Percentiles rank a stretch among this genome's conserved stretches.
Conservation (phyloP, 64 coral and sea anemone species). For the Pachyseris speciosa region DNA sequence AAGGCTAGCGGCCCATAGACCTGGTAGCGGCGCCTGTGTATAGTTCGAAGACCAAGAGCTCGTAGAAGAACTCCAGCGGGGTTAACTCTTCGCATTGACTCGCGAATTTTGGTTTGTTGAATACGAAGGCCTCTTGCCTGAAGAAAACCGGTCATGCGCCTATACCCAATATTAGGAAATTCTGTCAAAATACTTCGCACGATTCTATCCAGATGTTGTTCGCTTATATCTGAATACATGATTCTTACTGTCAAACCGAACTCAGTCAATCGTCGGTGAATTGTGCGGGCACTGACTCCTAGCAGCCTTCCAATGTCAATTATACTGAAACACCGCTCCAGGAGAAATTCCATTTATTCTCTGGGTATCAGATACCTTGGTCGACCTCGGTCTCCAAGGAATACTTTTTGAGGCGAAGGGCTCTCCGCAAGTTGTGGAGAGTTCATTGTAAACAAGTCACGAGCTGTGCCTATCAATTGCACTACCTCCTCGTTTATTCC, state of each 20-base stretch:
- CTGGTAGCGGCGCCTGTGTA: conserved; percentile 49
- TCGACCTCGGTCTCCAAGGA: background rate
- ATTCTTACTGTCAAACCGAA: background rate
- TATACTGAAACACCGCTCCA: background rate
- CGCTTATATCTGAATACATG: conserved; percentile 18
- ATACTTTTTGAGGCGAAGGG: background rate
- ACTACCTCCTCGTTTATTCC: background rate
- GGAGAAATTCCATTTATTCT: background rate
- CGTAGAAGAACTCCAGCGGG: conserved; percentile 47
- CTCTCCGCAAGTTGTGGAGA: background rate
- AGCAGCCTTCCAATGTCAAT: conserved; percentile 13
- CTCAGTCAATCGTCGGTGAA: background rate
- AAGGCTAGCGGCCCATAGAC: conserved; percentile 53
- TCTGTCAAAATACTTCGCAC: background rate
- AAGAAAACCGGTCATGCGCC: conserved; percentile 67
- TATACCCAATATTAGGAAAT: conserved; percentile 9
- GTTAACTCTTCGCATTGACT: conserved; percentile 55
- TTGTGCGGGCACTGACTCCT: background rate
- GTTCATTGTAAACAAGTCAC: background rate
- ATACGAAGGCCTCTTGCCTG: conserved; percentile 8
- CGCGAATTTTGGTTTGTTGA: conserved; percentile 46
- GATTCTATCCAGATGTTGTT: background rate
- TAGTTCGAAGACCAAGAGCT: conserved; percentile 31
- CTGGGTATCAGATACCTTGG: background rate
- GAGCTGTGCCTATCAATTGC: conserved; percentile 3